Evolutionary conservation across 2,113 vertebrate genomes (phyloP), one percentile per base, ranked within the genome.

Genomic region (Mionectes macconnelli): DNA sequence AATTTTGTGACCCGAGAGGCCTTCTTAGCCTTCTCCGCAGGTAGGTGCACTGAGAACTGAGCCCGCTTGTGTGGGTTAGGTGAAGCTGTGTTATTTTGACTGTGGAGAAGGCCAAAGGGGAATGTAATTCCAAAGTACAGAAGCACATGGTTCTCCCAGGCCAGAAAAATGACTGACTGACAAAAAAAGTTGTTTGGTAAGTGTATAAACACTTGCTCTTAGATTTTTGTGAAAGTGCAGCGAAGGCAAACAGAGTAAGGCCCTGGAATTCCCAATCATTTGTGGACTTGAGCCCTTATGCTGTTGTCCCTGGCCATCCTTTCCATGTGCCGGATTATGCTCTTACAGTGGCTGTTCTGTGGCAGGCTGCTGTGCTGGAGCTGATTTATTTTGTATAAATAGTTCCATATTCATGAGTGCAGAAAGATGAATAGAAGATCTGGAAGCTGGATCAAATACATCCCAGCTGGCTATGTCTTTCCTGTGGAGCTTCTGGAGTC

Each of bases 1-100:
- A 97, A 96, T 76, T 97, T 97, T 52, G 63, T 93, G 57, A 64
- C 52, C 37, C 92, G 35, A 40, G 96, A 97, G 31, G 97, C 97
- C 14, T 97, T 96, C 75, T 77, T 97, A 57, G 89, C 92, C 39
- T 97, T 98, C 77, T 98, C 97, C 77, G 89, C 94, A 87, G 96
- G 97, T 97, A 55, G 40, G 27, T 56, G 20, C 24, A 25, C 33
- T 42, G 40, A 21, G 35, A 62, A 15, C n/a, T 63, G n/a, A 55
- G 24, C 12, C 31, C 1, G 1, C 23, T 22, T 55, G 20, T 22
- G 23, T 52, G 37, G 16, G 18, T 59, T 68, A 64, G 53, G 21
- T 22, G 50, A 64, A 68, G 35, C 25, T 45, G 8, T 31, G 6
- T 24, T 35, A 64, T 60, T 55, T 62, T 72, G 30, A 45, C 13